phyloP scores from a whole-genome alignment of 2,113 vertebrate species.

The Aspiorhynchus laticeps region DNA sequence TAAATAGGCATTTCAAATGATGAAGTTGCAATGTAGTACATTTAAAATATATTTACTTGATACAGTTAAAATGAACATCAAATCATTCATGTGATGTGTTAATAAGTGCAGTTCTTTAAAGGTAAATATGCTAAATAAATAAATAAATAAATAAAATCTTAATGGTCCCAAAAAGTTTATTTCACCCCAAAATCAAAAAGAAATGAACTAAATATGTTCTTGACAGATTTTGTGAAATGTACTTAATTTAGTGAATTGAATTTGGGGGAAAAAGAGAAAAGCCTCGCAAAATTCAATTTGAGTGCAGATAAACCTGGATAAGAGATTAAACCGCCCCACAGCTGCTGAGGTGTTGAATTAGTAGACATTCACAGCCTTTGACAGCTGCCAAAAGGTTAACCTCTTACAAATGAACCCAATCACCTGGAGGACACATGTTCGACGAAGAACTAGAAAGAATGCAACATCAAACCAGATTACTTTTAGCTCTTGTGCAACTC shows the following conservation, averaged over 20 bases:
- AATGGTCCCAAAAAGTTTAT: no score
- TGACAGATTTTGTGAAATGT: not conserved
- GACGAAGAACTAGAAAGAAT: not conserved
- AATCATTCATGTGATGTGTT: no score
- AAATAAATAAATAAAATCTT: not conserved
- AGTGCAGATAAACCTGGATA: not conserved
- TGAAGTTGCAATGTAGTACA: no score
- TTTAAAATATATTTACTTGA: no score
- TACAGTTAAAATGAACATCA: no score
- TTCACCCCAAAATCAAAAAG: no score
- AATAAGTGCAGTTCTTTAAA: not conserved
- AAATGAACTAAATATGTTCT: not conserved
- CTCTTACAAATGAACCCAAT: not conserved
- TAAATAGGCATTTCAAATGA: no score
- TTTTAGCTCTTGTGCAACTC: not conserved
- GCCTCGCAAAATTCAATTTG: not conserved
- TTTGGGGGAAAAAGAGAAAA: not conserved
- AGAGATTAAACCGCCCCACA: conserved; percentile 10
- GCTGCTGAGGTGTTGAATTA: conserved; percentile 41
- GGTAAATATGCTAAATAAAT: not conserved
- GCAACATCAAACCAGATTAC: not conserved
- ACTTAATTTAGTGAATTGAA: not conserved
- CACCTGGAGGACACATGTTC: not conserved
- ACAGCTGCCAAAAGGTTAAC: conserved; percentile 30
- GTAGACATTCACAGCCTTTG: conserved; percentile 35